Percentiles rank a stretch among this genome's conserved stretches.
Evolutionary conservation across 2,113 vertebrate species (phyloP).

Genomic region (Chloebia gouldiae): DNA sequence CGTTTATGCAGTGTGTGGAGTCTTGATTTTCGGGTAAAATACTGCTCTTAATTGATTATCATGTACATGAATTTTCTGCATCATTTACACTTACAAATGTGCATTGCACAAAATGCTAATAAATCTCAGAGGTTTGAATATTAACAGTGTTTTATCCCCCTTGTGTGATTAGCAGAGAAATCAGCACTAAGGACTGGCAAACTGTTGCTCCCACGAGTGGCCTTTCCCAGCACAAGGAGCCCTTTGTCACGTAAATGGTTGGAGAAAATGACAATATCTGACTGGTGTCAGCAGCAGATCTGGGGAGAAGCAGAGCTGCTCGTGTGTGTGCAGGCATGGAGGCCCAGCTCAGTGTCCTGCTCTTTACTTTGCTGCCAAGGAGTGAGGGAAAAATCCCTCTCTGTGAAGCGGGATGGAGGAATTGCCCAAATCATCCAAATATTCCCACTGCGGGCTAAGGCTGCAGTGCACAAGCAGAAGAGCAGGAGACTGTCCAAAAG

Average conservation of each 20-base stretch:
- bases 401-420: background rate
- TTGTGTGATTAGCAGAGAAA: conserved; percentile 36
- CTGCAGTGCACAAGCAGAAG: background rate
- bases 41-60: conserved; percentile 57
- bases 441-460: rapidly evolving
- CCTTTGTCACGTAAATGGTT: background rate
- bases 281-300: background rate
- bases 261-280: background rate
- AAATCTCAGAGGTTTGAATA: conserved; percentile 44
- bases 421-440: background rate
- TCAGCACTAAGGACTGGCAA: background rate
- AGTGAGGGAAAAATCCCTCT: background rate
- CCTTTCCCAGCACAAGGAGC: background rate
- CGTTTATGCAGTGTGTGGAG: conserved; percentile 37
- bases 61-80: conserved; percentile 58
- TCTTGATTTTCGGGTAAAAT: conserved; percentile 41
- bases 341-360: background rate
- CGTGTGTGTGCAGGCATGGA: background rate
- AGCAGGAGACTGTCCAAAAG: background rate
- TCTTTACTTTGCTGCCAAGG: background rate
- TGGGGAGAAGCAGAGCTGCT: background rate
- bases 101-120: conserved; percentile 53
- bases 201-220: conserved; percentile 27
- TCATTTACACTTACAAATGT: conserved; percentile 54
- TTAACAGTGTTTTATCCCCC: conserved; percentile 33